Evolutionary conservation across 2,888 invertebrate species (phyloP).

Genomic region (Diachrysia chrysitis): DNA sequence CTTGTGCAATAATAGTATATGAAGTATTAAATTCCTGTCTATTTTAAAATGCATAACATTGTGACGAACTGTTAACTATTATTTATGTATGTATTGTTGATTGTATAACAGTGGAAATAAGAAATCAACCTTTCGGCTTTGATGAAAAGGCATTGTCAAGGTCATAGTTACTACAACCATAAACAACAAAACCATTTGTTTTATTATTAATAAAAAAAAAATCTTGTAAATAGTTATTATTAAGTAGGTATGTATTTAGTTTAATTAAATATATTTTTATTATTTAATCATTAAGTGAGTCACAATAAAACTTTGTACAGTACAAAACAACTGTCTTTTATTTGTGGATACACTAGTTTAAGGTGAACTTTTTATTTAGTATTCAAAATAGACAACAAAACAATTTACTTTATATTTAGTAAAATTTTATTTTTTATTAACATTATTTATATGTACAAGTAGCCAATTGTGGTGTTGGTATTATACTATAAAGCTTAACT

Average conservation of each 20-base stretch:
- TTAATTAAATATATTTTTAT: constrained; percentile 19
- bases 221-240: constrained; percentile 49
- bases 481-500: too few species aligned
- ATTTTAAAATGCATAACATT: background rate
- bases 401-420: too few species aligned
- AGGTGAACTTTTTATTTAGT: too few species aligned
- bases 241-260: constrained; percentile 31
- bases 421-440: too few species aligned
- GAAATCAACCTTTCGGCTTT: too few species aligned
- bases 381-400: too few species aligned
- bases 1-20: constrained; percentile 4
- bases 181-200: background rate
- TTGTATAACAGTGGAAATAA: too few species aligned
- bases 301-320: constrained; percentile 46
- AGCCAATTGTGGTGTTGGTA: too few species aligned
- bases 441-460: too few species aligned
- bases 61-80: background rate
- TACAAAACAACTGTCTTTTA: constrained; percentile 6
- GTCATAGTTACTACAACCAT: background rate
- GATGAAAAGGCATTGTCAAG: too few species aligned
- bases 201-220: background rate
- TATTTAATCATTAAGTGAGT: constrained; percentile 15
- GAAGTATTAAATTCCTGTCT: background rate
- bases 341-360: background rate
- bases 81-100: too few species aligned